These are phyloP conservation scores for Mus pahari DNA, from an alignment of 2,113 vertebrate species.

Conservation along the genomic window DNA sequence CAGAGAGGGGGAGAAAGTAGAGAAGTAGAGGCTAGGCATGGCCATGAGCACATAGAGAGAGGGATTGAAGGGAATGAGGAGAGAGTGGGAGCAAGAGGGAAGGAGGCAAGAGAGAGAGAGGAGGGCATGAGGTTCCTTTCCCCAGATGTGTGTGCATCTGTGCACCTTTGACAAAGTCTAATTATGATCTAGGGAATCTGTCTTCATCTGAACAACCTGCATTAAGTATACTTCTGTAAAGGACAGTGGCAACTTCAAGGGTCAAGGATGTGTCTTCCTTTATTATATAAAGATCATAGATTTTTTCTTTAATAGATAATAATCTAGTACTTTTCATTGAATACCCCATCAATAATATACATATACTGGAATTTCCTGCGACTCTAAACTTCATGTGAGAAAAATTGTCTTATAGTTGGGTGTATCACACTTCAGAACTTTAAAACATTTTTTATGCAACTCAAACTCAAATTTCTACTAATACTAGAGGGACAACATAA, in stretches of 20 bases:
- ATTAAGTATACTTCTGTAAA: background rate
- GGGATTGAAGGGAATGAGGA: no score
- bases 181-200: slow-evolving; percentile 5
- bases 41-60: no score
- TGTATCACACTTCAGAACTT: background rate
- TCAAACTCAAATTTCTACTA: slow-evolving; percentile 12
- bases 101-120: no score
- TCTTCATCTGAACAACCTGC: background rate
- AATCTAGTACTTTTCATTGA: background rate
- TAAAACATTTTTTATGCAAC: background rate
- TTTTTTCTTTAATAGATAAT: background rate
- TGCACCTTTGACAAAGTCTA: background rate
- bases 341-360: background rate
- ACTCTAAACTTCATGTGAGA: background rate
- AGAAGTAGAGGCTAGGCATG: no score
- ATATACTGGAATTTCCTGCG: background rate
- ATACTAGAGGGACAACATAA: background rate
- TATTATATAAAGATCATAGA: background rate
- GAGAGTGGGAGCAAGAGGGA: no score
- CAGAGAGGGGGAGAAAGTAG: no score
- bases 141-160: background rate
- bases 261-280: background rate
- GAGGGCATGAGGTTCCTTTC: background rate
- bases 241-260: background rate
- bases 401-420: slow-evolving; percentile 11